Evolutionary conservation across 2,888 invertebrate species (phyloP).

Genomic region (Pyrochroa serraticornis): DNA sequence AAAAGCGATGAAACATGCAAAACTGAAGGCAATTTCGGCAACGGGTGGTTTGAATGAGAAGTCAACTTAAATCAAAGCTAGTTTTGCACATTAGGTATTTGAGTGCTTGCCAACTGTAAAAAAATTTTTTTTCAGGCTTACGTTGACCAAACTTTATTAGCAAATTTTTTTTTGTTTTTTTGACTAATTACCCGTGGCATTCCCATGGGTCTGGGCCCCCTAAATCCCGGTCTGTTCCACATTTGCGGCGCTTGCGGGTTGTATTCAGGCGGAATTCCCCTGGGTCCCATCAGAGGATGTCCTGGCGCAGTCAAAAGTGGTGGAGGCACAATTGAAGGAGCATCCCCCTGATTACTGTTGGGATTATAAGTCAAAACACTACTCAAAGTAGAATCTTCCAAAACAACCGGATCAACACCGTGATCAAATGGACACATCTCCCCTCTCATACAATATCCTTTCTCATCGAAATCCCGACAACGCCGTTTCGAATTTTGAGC

Average conservation of each 20-base stretch:
- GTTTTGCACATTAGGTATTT: too few species aligned
- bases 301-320: conserved; percentile 50
- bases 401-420: conserved; percentile 92
- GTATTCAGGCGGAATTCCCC: conserved; percentile 49
- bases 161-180: background rate
- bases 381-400: conserved; percentile 80
- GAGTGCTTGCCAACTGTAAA: too few species aligned
- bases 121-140: too few species aligned
- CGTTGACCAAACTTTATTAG: too few species aligned
- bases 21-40: too few species aligned
- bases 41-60: too few species aligned
- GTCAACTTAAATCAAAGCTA: too few species aligned
- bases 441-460: conserved; percentile 82
- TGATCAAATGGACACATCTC: conserved; percentile 98
- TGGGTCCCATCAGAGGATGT: conserved; percentile 52
- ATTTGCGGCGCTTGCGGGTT: conserved; percentile 57
- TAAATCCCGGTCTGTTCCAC: conserved; percentile 50
- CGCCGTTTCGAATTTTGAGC: conserved; percentile 37
- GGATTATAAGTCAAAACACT: conserved; percentile 62
- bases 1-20: too few species aligned
- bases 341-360: conserved; percentile 44
- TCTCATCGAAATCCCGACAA: conserved; percentile 80
- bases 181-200: conserved; percentile 44
- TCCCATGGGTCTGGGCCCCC: conserved; percentile 51
- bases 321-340: conserved; percentile 36